Evolutionary conservation across 2,113 vertebrate species (phyloP), one percentile per base, ranked within the genome.

Genomic region (Micronycteris hirsuta): DNA sequence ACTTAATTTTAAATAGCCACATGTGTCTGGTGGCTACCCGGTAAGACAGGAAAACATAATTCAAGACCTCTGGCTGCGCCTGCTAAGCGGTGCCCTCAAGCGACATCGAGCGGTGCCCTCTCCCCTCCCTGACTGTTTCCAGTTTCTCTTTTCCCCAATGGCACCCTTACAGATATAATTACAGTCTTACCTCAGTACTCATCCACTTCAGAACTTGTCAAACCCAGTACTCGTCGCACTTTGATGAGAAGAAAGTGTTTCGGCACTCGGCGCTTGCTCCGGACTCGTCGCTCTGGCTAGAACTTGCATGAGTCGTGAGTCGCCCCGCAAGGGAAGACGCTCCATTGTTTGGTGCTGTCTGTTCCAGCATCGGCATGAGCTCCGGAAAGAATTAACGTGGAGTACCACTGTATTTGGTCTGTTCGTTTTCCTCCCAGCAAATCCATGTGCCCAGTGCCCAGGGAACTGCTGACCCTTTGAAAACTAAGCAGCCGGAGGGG

Each of bases 81-180:
- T n/a, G 7, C 56, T 4, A 3, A 63, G 43, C 31, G 16, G 24
- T 7, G 5, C 31, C 17, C 52, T 31, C 11, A 43, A 13, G 6
- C 10, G n/a, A n/a, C 33, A 5, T 5, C 4, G 14, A 16, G 20
- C 26, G 11, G 33, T 0, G 4, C 33, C 13, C 13, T 8, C 13
- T 5, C 63, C 11, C 3, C 38, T 16, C 13, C 5, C 31, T 5
- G n/a, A 49, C 28, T 85, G 1, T 7, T 91, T 16, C 28, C 38
- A 65, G 33, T 15, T 28, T 41, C 14, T 16, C 16, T 24, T 82
- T 77, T 92, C 24, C 43, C 77, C 70, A 12, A 16, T 20, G 24
- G 56, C 38, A 4, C 2, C 17, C 76, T 33, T 33, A 8, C 19
- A 41, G 36, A 54, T 11, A 11, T 7, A 36, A 19, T 63, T 4